Evolutionary conservation across 1,140 invertebrate genomes (phyloP).

Genomic region (Zaprionus vittiger): DNA sequence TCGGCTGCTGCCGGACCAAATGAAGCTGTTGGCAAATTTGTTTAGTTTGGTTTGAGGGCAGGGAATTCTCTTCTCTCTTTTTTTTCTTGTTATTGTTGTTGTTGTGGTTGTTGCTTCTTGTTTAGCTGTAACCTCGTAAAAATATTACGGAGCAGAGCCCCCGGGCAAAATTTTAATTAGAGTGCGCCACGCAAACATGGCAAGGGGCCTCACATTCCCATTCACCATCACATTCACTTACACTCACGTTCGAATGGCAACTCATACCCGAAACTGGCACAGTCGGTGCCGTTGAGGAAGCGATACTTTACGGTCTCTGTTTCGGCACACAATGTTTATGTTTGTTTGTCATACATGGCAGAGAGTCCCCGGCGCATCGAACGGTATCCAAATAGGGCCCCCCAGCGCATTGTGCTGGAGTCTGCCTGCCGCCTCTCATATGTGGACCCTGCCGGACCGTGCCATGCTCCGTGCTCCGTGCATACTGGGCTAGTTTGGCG

Average conservation of each 20-base stretch:
- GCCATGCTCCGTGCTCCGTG: background rate
- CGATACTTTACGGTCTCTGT: slow-evolving; percentile 72
- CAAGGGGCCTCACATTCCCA: slow-evolving; percentile 24
- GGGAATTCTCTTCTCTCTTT: slow-evolving; percentile 11
- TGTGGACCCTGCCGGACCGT: background rate
- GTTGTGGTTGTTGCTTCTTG: slow-evolving; percentile 7
- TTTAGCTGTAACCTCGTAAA: slow-evolving; percentile 60
- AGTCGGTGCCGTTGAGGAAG: slow-evolving; percentile 41
- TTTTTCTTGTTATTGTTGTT: slow-evolving; percentile 19
- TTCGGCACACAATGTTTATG: slow-evolving; percentile 77
- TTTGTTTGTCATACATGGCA: slow-evolving; percentile 79
- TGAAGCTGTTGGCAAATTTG: slow-evolving; percentile 59
- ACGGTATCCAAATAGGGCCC: slow-evolving; percentile 76
- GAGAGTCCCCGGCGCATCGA: slow-evolving; percentile 75
- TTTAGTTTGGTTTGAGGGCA: slow-evolving; percentile 48
- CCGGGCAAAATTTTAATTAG: slow-evolving; percentile 78
- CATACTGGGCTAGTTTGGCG: slow-evolving; percentile 18
- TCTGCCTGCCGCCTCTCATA: background rate
- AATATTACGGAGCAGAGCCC: slow-evolving; percentile 57
- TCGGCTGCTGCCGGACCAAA: slow-evolving; percentile 43
- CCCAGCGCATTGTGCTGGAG: slow-evolving; percentile 65
- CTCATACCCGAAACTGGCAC: background rate
- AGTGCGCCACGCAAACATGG: slow-evolving; percentile 74
- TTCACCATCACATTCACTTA: background rate
- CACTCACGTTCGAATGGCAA: background rate